Evolutionary conservation across 2,888 invertebrate species (phyloP).

Genomic region (Polietes domitor): DNA sequence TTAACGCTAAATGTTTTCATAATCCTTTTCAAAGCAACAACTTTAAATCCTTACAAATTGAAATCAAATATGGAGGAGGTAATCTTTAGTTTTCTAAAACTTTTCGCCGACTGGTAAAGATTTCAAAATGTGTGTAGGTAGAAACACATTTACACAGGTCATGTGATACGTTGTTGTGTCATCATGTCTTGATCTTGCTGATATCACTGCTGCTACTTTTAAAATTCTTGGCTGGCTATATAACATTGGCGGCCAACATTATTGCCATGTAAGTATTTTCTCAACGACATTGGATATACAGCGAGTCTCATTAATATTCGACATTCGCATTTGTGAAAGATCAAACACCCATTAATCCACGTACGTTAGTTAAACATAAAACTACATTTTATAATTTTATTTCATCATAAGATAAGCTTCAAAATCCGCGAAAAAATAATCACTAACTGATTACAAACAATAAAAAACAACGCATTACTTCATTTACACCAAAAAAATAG

Average conservation of each 20-base stretch:
- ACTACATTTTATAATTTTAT: too few relatives aligned
- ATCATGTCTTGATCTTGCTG: slow-evolving; percentile 71
- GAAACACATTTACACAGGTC: slow-evolving; percentile 51
- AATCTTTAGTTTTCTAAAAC: background rate
- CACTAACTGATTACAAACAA: too few relatives aligned
- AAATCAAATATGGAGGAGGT: slow-evolving; percentile 72
- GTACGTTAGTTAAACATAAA: too few relatives aligned
- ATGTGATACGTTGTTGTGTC: slow-evolving; percentile 69
- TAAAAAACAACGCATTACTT: too few relatives aligned
- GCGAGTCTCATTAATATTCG: too few relatives aligned
- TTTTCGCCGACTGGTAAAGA: too few relatives aligned
- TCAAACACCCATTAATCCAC: too few relatives aligned
- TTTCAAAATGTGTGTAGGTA: slow-evolving; percentile 36
- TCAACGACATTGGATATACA: too few relatives aligned
- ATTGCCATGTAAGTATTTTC: slow-evolving; percentile 77
- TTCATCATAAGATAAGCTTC: too few relatives aligned
- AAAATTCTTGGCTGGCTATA: slow-evolving; percentile 74
- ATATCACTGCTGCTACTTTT: slow-evolving; percentile 73
- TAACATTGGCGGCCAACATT: slow-evolving; percentile 75
- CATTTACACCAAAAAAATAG: too few relatives aligned
- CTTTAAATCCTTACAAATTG: slow-evolving; percentile 73
- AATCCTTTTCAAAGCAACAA: slow-evolving; percentile 73
- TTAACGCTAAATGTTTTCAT: slow-evolving; percentile 75
- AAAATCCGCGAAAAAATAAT: too few relatives aligned
- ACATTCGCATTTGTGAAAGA: too few relatives aligned